phyloP scores from a whole-genome alignment of 2,888 invertebrate species.

The Drosophila quinaria region DNA sequence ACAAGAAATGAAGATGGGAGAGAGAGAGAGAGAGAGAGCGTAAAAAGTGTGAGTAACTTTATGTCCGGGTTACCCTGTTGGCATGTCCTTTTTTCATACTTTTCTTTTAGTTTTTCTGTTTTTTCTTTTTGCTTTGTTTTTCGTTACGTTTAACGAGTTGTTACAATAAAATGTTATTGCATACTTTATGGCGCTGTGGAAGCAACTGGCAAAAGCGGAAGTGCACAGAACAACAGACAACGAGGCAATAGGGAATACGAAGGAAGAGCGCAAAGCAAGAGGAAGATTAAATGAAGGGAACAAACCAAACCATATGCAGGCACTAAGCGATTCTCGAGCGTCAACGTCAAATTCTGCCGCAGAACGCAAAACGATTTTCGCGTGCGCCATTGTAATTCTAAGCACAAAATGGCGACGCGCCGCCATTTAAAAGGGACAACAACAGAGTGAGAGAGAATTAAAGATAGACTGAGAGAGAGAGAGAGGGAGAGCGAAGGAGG shows the following conservation, averaged over 20 bases:
- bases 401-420: conserved; percentile 66
- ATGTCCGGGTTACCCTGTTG: conserved; percentile 13
- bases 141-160: conserved; percentile 75
- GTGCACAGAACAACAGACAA: conserved; percentile 54
- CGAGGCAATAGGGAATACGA: conserved; percentile 43
- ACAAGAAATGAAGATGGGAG: conserved; percentile 10
- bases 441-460: neutral
- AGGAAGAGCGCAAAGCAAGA: neutral
- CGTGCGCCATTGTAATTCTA: conserved; percentile 63
- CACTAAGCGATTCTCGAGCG: conserved; percentile 42
- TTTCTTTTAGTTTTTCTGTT: conserved; percentile 16
- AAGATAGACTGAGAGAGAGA: neutral
- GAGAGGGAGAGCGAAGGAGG: neutral
- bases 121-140: conserved; percentile 24
- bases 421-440: conserved; percentile 41
- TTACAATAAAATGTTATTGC: conserved; percentile 80
- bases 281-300: neutral
- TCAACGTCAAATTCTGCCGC: conserved; percentile 59
- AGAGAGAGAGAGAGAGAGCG: conserved; percentile 2
- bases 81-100: conserved; percentile 24
- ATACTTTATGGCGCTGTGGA: conserved; percentile 62
- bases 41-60: conserved; percentile 35
- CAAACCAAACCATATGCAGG: conserved; percentile 45
- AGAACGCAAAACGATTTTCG: conserved; percentile 45
- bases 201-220: conserved; percentile 48